Conservation (phyloP, 1,140 invertebrate genomes). For the Eueides isabella region DNA sequence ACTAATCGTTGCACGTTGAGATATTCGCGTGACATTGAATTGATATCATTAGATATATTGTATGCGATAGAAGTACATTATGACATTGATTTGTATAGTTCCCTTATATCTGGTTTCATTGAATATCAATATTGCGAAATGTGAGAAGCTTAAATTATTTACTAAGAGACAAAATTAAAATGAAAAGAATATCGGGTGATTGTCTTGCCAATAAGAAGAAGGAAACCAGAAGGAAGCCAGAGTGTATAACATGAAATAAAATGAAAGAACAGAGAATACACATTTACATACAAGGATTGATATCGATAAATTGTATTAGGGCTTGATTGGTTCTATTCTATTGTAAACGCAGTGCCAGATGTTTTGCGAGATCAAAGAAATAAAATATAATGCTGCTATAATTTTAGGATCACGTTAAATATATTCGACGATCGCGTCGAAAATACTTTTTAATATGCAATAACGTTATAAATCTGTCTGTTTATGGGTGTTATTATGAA, state of each 20-base stretch:
- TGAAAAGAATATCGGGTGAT: too few species aligned
- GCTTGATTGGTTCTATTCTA: constrained; percentile 38
- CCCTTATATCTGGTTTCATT: not conserved
- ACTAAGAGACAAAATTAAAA: too few species aligned
- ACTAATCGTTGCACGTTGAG: constrained; percentile 15
- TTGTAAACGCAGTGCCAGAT: constrained; percentile 41
- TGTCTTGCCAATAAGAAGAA: too few species aligned
- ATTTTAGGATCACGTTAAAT: constrained; percentile 40
- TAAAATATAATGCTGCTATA: constrained; percentile 39
- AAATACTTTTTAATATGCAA: constrained; percentile 34
- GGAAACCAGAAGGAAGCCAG: constrained; percentile 37
- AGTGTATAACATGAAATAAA: constrained; percentile 24
- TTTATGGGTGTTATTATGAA: constrained; percentile 21
- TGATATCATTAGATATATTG: constrained; percentile 19
- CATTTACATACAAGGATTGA: constrained; percentile 38
- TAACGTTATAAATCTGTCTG: constrained; percentile 17
- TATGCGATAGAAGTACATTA: constrained; percentile 13
- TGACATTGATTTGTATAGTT: constrained; percentile 12
- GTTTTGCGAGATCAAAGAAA: constrained; percentile 32
- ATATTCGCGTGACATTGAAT: constrained; percentile 28
- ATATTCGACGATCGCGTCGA: constrained; percentile 35
- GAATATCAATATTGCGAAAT: too few species aligned
- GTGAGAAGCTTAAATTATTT: too few species aligned
- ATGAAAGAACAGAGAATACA: constrained; percentile 28
- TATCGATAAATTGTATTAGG: constrained; percentile 31